Conservation (phyloP, 2,113 vertebrate genomes). For the Microcebus tavaratra region DNA sequence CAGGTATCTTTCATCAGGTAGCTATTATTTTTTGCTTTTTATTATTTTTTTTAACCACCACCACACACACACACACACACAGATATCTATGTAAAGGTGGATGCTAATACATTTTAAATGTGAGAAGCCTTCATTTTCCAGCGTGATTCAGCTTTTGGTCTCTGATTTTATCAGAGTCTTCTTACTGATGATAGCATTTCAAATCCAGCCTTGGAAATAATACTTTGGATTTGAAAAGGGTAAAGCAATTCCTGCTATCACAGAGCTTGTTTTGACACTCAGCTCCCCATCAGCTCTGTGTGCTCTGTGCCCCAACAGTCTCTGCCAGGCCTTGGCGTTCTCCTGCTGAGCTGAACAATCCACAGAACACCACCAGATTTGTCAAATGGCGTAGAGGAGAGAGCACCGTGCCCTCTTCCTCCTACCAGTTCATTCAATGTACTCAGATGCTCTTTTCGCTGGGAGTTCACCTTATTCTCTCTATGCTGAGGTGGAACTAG, state of each 20-base stretch:
- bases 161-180: neutral
- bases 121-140: neutral
- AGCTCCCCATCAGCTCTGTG: neutral
- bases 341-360: neutral
- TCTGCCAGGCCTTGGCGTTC: neutral
- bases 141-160: neutral
- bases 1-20: neutral
- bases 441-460: neutral
- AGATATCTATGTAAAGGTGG: neutral
- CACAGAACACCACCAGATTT: neutral
- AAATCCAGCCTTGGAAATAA: neutral
- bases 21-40: neutral
- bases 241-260: neutral
- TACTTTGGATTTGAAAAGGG: neutral
- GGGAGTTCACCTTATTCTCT: neutral
- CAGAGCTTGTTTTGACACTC: neutral
- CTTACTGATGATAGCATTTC: neutral
- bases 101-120: neutral
- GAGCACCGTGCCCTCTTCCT: neutral
- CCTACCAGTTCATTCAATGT: neutral
- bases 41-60: neutral
- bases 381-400: neutral
- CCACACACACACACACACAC: too few species aligned
- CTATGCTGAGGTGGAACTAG: neutral
- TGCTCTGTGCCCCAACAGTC: neutral